These are phyloP conservation scores for Zapornia atra DNA, from an alignment of 2,113 vertebrate species.

Conservation along the genomic window DNA sequence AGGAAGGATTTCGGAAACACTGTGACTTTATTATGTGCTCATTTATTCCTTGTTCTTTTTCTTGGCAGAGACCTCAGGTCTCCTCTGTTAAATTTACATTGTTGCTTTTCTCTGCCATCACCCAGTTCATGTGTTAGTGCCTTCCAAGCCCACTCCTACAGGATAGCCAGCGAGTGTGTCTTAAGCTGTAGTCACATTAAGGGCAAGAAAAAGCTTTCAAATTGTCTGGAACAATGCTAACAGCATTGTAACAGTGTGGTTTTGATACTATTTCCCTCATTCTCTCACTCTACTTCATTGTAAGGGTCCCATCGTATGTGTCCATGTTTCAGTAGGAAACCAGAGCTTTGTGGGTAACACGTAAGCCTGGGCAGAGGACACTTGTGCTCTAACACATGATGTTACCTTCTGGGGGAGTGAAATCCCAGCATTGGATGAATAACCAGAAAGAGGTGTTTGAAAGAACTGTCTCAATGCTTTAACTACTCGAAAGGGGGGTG, in stretches of 20 bases:
- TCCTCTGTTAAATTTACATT: not conserved
- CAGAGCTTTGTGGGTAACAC: not conserved
- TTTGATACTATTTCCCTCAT: not conserved
- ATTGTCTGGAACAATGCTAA: not conserved
- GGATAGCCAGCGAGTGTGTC: not conserved
- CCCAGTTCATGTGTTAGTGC: too few species aligned
- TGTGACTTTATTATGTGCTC: not conserved
- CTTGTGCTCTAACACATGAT: not conserved
- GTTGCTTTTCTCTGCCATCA: not conserved
- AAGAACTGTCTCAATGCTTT: not conserved
- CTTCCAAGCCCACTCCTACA: not conserved
- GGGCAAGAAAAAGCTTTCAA: not conserved
- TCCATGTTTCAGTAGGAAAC: not conserved
- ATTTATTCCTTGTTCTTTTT: not conserved
- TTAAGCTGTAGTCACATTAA: not conserved
- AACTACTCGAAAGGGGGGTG: not conserved
- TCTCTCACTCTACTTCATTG: rapidly evolving
- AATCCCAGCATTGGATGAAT: not conserved
- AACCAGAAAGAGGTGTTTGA: not conserved
- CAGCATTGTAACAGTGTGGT: not conserved
- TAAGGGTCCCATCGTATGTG: not conserved
- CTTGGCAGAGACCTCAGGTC: not conserved
- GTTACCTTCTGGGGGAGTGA: not conserved
- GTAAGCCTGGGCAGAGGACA: not conserved
- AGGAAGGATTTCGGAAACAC: not conserved